Base-by-base conservation (phyloP, 2,113 vertebrate genomes). In the Apteryx mantelli region DNA sequence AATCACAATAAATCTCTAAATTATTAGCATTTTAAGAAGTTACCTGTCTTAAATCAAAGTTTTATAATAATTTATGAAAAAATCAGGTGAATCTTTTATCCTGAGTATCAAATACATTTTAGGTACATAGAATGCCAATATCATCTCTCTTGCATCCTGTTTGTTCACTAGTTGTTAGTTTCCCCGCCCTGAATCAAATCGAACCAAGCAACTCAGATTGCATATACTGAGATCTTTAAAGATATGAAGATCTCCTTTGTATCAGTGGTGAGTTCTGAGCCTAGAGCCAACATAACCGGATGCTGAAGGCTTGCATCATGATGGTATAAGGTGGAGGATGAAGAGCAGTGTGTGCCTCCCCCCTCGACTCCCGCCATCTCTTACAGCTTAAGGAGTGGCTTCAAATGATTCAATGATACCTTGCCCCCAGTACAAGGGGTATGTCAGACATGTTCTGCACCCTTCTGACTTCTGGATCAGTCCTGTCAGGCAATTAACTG, bases 311-410 rank as follows among this genome's bases (percentile, higher is more conserved):
- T 89, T 65, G 7, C 6, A 48, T 40, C 3, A 2, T 21, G 6
- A 52, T n/a, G 24, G 2, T 60, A 4, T 58, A 66, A 11, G 5
- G 12, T 65, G 13, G 7, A 92, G 32, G 8, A 61, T 38, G 28
- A 92, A 46, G 5, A 50, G 3, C 17, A 50, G 44, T 8, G 2
- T 4, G 26, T 48, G 44, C 0, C 0, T 69, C 79, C 53, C 66
- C 50, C 2, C 8, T 6, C 4, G 20, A n/a, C 8, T 68, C 65
- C 8, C 5, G 7, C 5, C 19, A 8, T 73, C 63, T 64, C 15
- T 42, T 64, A 8, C 12, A 80, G 24, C 6, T 83, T 36, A 64
- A 71, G 30, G 30, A 86, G 19, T 55, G 36, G 19, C n/a, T 74
- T 60, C 6, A 66, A 48, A 63, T 50, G 15, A 50, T 91, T 36